These are phyloP conservation scores for Brachyopa scutellaris DNA, from an alignment of 2,888 invertebrate genomes.

Conservation along the genomic window DNA sequence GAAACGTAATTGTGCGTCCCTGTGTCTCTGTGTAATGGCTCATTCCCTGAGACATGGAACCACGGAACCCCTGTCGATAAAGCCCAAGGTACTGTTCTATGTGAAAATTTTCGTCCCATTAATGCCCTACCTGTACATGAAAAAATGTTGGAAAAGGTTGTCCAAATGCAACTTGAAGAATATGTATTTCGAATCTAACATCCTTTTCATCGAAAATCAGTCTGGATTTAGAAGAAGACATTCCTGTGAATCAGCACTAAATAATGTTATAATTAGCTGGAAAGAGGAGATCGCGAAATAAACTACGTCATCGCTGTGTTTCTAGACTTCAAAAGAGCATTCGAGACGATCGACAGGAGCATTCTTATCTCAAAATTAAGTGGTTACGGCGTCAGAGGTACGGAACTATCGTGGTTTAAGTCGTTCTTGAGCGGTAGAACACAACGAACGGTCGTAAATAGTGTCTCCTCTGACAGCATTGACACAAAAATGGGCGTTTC, in stretches of 20 bases:
- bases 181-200: background rate
- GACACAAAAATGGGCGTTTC: too few species aligned
- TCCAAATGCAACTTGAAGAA: background rate
- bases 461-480: too few species aligned
- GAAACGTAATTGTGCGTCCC: background rate
- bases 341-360: too few species aligned
- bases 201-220: background rate
- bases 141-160: background rate
- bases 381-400: too few species aligned
- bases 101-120: slow-evolving; percentile 2
- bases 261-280: background rate
- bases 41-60: background rate
- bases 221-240: background rate
- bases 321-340: too few species aligned
- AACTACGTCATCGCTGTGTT: background rate
- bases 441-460: too few species aligned
- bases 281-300: background rate
- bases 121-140: background rate
- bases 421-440: too few species aligned
- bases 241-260: background rate
- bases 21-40: background rate
- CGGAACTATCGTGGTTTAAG: too few species aligned
- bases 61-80: background rate
- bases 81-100: background rate
- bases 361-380: too few species aligned